Evolutionary conservation across 2,888 invertebrate species (phyloP), one percentile per base, ranked within the genome.

Genomic region (Agrotis ipsilon): DNA sequence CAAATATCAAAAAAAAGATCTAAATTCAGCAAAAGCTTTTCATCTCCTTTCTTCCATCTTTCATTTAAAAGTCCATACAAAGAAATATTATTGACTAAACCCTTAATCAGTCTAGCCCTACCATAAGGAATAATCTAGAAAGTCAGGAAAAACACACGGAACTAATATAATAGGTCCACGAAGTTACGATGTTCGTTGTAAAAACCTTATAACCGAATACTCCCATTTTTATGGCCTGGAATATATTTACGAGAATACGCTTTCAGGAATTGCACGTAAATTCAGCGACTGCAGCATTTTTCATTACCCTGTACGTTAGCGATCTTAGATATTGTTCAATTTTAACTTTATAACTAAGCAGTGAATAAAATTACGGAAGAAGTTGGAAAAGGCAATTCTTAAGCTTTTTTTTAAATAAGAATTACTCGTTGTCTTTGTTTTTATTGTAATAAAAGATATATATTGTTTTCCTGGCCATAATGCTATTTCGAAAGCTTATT

Each of bases 231-330:
- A 95, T 91, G 86, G 89, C 88, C 84, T 75, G 81, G 92, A 93
- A 94, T 94, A 93, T 93, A 93, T 95, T 95, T 94, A 94, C 93
- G 93, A 88, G 90, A 89, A 89, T 91, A 87, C 92, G 91, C 92
- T 94, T 91, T 89, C 90, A 91, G 89, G 90, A 90, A 92, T 91
- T 92, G 93, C 90, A 90, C 92, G 92, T 94, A 93, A 94, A 94
- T 87, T 92, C 88, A 82, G 87, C 86, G 81, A 86, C 86, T 84
- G 89, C 87, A 88, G 88, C 86, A 90, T 90, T 91, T 92, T 92
- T 92, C 91, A 92, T 93, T 92, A 89, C 89, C 75, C 72, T 54
- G 54, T 57, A 78, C 71, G 68, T 80, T 71, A 69, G 72, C 59
- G 59, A 72, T 80, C 59, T 71, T 48, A 65, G 71, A 66, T 82